Conservation (phyloP, 2,888 invertebrate species). For the Synanthedon andrenaeformis region DNA sequence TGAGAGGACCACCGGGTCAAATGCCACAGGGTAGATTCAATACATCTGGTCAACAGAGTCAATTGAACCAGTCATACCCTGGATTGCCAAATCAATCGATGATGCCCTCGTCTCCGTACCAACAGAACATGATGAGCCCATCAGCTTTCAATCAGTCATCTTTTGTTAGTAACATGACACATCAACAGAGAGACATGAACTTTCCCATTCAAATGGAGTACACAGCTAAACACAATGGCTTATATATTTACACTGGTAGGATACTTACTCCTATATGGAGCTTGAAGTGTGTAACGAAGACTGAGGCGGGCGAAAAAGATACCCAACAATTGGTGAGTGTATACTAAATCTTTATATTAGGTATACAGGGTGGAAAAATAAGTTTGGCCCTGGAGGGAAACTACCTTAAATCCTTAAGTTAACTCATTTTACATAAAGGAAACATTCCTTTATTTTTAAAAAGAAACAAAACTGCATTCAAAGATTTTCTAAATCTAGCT, state of each 20-base stretch:
- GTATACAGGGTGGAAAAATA: too few species aligned
- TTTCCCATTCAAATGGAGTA: conserved; percentile 57
- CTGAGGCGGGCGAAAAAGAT: conserved; percentile 57
- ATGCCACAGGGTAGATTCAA: conserved; percentile 40
- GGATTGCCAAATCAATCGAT: conserved; percentile 36
- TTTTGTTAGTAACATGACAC: conserved; percentile 40
- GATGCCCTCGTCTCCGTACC: conserved; percentile 43
- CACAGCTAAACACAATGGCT: conserved; percentile 88
- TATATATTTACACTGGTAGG: conserved; percentile 91
- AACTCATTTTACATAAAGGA: too few species aligned
- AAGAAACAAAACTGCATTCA: too few species aligned
- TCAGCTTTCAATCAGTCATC: conserved; percentile 49
- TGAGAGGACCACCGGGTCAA: conserved; percentile 44
- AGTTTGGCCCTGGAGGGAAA: too few species aligned
- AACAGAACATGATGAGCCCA: conserved; percentile 42
- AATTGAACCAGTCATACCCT: conserved; percentile 44
- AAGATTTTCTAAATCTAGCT: too few species aligned
- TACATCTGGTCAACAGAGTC: conserved; percentile 43
- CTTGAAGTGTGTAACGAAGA: conserved; percentile 77
- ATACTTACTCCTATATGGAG: conserved; percentile 93
- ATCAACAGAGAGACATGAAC: conserved; percentile 46
- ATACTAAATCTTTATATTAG: neutral
- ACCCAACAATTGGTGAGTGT: conserved; percentile 71
- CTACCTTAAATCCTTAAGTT: too few species aligned
- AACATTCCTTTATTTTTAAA: too few species aligned